Evolutionary conservation across 2,888 invertebrate species (phyloP), one percentile per base, ranked within the genome.

Genomic region (Abrostola triplasia): DNA sequence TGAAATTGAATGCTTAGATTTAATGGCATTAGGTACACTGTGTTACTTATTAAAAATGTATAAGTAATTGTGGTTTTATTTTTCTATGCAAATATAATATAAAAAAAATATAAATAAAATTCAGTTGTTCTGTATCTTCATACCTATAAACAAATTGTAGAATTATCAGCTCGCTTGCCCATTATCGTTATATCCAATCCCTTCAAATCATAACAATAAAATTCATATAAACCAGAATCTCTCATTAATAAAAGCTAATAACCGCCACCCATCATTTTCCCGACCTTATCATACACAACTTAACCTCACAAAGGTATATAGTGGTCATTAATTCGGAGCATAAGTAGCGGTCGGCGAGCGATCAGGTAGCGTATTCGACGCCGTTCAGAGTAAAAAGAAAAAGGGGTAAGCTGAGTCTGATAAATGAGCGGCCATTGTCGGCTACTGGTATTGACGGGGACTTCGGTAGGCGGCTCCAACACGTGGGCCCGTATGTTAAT

Each of bases 391-490:
- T 50, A 73, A 75, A 74, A 81, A 75, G 60, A 78, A 80, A 81
- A 78, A 77, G 66, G 59, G 61, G 59, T 80, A 76, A 79, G 77
- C 73, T 70, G 74, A 84, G 78, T 69, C 84, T 85, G 85, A 85
- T 84, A 83, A 84, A 85, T 85, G 84, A 79, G 62, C 63, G 55
- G 68, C 80, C 71, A 81, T 75, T 81, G 79, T 77, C 80, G 71
- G 85, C 85, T 85, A 85, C 85, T 75, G 85, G 84, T 83, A 76
- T 85, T 85, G 81, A 74, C 64, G 68, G 73, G 36, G 51, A 65
- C 35, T 47, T 50, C 73, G 62, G 57, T 64, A 67, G 48, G 48
- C 52, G 37, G 52, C 36, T 37, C 24, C 7, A 44, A 0, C 0
- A 0, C 0, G 36, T 52, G 79, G 81, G 80, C 80, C 82, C 47